Percentiles rank a stretch among this genome's conserved stretches.
phyloP scores from a whole-genome alignment of 1,140 invertebrate species.

The Carposina sasakii region DNA sequence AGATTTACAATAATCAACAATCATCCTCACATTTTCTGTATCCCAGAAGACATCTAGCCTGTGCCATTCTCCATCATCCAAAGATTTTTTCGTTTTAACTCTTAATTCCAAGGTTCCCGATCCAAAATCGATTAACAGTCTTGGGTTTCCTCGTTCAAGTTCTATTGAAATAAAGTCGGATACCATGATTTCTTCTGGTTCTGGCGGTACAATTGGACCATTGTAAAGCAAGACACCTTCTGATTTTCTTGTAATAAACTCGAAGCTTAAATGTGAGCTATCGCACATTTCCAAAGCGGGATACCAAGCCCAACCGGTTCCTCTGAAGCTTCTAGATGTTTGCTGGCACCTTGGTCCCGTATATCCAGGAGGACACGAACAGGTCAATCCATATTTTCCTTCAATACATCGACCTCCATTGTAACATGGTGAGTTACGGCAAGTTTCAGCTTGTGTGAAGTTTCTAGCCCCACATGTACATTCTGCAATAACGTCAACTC shows the following conservation, averaged over 20 bases:
- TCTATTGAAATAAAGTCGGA: conserved; percentile 96
- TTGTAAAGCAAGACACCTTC: conserved; percentile 97
- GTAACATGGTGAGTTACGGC: conserved; percentile 91
- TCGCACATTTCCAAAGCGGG: conserved; percentile 96
- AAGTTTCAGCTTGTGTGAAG: conserved; percentile 91
- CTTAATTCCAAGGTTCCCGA: conserved; percentile 92
- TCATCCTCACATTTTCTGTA: conserved; percentile 91
- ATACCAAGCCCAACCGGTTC: conserved; percentile 97
- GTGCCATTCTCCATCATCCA: conserved; percentile 98
- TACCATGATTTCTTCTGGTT: conserved; percentile 89
- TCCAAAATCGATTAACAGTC: conserved; percentile 94
- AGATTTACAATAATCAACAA: conserved; percentile 93
- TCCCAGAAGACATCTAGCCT: conserved; percentile 96
- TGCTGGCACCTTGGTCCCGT: conserved; percentile 97
- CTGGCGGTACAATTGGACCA: conserved; percentile 94
- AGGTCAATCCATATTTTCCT: conserved; percentile 88
- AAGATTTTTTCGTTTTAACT: conserved; percentile 87
- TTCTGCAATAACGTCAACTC: conserved; percentile 90
- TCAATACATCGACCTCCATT: conserved; percentile 96
- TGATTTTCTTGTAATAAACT: conserved; percentile 92
- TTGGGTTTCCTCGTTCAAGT: conserved; percentile 90
- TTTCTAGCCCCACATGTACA: conserved; percentile 94
- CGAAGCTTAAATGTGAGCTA: conserved; percentile 93
- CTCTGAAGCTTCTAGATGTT: conserved; percentile 92
- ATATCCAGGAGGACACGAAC: conserved; percentile 92